A percentile compares a stretch with the other conserved stretches of the same genome.
phyloP scores from a whole-genome alignment of 2,797 vertebrate species.

The Aldrovandia affinis region DNA sequence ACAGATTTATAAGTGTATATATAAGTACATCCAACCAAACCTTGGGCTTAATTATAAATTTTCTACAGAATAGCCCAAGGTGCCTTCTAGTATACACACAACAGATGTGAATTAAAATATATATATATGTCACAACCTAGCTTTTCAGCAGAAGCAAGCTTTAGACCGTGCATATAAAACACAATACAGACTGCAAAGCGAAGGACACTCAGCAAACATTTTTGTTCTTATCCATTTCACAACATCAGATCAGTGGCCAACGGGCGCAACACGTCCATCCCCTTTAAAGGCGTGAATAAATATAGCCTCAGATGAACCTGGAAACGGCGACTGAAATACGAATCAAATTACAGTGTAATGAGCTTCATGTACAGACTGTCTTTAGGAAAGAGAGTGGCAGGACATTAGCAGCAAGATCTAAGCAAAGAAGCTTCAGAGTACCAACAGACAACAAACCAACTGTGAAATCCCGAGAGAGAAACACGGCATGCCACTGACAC shows the following conservation, averaged over 20 bases:
- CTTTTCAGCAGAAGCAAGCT: background rate
- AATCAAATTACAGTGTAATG: background rate
- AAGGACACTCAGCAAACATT: background rate
- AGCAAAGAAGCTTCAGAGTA: background rate
- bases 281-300: background rate
- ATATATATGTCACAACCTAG: too few relatives aligned
- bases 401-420: background rate
- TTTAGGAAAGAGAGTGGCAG: background rate
- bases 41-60: too few relatives aligned
- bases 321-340: background rate
- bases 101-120: background rate
- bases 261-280: background rate
- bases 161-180: background rate
- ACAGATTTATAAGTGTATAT: background rate
- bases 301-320: background rate
- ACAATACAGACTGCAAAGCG: background rate
- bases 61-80: background rate
- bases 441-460: background rate
- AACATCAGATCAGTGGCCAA: background rate
- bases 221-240: background rate
- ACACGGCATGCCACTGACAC: background rate
- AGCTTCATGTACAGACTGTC: too few relatives aligned
- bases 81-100: background rate
- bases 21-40: background rate
- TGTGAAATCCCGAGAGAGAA: background rate